These are phyloP conservation scores for Glareola pratincola DNA, from an alignment of 2,113 vertebrate species.

Conservation along the genomic window DNA sequence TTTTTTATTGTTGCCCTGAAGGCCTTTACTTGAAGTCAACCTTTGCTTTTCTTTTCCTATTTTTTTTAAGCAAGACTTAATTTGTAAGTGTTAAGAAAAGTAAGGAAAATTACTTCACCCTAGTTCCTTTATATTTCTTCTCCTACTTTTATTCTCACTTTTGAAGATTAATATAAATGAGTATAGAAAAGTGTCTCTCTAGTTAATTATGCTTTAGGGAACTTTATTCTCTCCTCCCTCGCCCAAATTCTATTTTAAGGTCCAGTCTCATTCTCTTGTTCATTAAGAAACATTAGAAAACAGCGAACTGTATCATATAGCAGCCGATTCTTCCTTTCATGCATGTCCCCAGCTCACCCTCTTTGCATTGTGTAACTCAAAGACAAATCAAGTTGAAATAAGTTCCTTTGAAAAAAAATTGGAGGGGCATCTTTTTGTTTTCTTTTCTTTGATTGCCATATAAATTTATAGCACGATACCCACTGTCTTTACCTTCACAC, in stretches of 20 bases:
- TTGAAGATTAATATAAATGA: slow-evolving; percentile 49
- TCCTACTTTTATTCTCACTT: slow-evolving; percentile 29
- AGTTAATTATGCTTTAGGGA: slow-evolving; percentile 26
- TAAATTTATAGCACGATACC: background rate
- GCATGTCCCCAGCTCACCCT: background rate
- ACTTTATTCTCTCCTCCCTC: slow-evolving; percentile 30
- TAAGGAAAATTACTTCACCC: background rate
- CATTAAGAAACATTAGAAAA: slow-evolving; percentile 55
- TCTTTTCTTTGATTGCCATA: background rate
- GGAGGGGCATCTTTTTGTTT: background rate
- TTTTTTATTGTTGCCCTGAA: slow-evolving; percentile 41
- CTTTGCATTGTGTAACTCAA: slow-evolving; percentile 14
- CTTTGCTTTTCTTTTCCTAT: slow-evolving; percentile 21
- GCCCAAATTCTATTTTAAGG: slow-evolving; percentile 47
- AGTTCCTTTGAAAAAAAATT: background rate
- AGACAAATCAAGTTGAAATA: background rate
- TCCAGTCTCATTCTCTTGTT: background rate
- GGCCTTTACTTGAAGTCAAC: slow-evolving; percentile 18
- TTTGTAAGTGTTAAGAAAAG: slow-evolving; percentile 43
- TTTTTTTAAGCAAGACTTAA: slow-evolving; percentile 31
- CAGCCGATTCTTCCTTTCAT: background rate
- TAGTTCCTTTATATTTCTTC: slow-evolving; percentile 15
- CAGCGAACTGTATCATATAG: background rate
- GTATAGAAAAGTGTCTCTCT: slow-evolving; percentile 23
- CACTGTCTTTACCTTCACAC: background rate